Evolutionary conservation across 2,888 invertebrate genomes (phyloP).

Genomic region (Lampropteryx suffumata): DNA sequence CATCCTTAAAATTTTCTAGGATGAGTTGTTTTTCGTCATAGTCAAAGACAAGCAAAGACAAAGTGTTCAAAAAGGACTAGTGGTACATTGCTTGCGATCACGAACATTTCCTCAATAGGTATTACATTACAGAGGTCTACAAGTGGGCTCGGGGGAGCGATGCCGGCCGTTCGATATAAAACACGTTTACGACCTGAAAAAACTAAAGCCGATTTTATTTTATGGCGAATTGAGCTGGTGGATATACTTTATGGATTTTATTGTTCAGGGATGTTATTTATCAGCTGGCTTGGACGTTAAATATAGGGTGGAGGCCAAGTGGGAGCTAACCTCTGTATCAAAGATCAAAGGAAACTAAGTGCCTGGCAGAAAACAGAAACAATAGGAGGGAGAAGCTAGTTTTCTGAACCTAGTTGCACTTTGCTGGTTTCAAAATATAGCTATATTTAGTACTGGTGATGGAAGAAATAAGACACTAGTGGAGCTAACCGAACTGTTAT

Average conservation of each 20-base stretch:
- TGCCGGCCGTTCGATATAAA: constrained; percentile 57
- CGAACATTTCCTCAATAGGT: constrained; percentile 23
- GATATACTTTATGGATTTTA: constrained; percentile 27
- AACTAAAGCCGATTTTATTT: constrained; percentile 34
- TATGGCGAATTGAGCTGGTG: constrained; percentile 29
- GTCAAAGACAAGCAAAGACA: too few species aligned
- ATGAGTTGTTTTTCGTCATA: too few species aligned
- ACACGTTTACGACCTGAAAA: constrained; percentile 53
- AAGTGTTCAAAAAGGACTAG: too few species aligned
- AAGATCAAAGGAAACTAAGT: too few species aligned
- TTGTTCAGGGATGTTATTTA: constrained; percentile 23
- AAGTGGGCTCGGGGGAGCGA: constrained; percentile 54
- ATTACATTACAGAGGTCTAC: constrained; percentile 37
- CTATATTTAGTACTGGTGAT: too few species aligned
- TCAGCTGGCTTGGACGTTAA: constrained; percentile 4
- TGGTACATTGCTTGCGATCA: background rate
- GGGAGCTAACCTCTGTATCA: background rate
- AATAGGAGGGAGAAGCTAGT: too few species aligned
- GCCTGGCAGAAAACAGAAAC: too few species aligned
- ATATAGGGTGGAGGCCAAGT: background rate
- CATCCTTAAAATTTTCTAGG: too few species aligned
- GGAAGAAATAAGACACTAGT: too few species aligned
- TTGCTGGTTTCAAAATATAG: too few species aligned
- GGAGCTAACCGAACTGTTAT: too few species aligned
- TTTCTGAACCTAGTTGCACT: too few species aligned